A percentile compares a stretch with the other conserved stretches of the same genome.
These are phyloP conservation scores for Heterotilapia buettikoferi DNA, from an alignment of 2,113 vertebrate species.

Conservation along the genomic window DNA sequence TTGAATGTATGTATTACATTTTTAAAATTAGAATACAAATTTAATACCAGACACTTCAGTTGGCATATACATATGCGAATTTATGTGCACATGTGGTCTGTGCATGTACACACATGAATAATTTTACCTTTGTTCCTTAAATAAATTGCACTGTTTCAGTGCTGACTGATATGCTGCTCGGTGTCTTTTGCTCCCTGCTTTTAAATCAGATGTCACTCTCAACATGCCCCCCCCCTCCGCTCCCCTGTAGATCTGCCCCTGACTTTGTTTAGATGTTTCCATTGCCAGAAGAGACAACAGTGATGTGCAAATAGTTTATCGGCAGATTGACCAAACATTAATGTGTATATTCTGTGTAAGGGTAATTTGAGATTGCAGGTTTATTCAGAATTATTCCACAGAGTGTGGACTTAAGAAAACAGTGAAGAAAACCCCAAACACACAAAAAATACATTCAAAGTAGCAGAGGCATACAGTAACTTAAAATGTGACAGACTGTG, in stretches of 20 bases:
- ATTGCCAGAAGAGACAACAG: too few species aligned
- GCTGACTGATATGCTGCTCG: not conserved
- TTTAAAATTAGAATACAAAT: not conserved
- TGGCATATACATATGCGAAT: not conserved
- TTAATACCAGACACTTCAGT: not conserved
- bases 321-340: conserved; percentile 40
- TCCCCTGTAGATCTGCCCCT: too few species aligned
- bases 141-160: not conserved
- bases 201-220: not conserved
- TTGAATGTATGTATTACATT: not conserved
- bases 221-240: not conserved
- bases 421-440: too few species aligned
- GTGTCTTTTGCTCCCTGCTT: not conserved
- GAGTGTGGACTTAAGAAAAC: too few species aligned
- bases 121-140: not conserved
- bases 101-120: not conserved
- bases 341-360: conserved; percentile 39
- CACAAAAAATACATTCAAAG: too few species aligned
- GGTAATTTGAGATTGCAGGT: not conserved
- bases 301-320: conserved; percentile 65
- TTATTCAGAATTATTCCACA: too few species aligned
- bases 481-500: too few species aligned
- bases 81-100: not conserved
- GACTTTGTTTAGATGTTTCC: too few species aligned
- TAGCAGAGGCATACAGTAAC: too few species aligned